Base-by-base conservation (phyloP, 2,113 vertebrate genomes). In the Serilophus lunatus region DNA sequence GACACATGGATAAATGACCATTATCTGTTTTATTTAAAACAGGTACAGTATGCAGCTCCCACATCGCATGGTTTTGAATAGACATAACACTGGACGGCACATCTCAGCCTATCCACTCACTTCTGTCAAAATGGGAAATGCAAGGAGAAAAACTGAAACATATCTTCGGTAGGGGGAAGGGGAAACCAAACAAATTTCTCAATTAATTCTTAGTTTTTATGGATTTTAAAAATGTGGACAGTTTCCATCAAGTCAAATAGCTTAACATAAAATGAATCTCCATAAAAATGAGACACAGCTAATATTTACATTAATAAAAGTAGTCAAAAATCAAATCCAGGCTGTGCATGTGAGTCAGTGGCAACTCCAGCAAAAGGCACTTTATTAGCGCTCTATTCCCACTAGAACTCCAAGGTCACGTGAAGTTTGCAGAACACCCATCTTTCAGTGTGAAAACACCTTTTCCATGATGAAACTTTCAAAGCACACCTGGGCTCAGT, bases 151-250 rank as follows among this genome's bases (percentile, higher is more conserved):
- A 77, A 28, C 8, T 65, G 64, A 81, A 89, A 78, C 2, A 38
- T 22, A 14, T 26, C 20, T 47, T 47, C 10, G 19, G 20, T 1
- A 0, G 18, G 13, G 2, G 4, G 2, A 7, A 10, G 3, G 1
- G 16, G 3, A 5, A 66, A 54, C 1, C 29, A 82, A 53, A 56
- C 5, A 19, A 35, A 16, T 3, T 35, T 35, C 7, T 33, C 18
- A 36, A 36, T 61, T 47, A n/a, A 66, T 53, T 35, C 40, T 54
- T 35, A 68, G 24, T 47, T 82, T 18, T 35, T 54, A 35, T 23
- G 54, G 47, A 61, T 54, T 76, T n/a, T 7, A 12, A 45, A 72
- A 60, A 47, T 10, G 29, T 50, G 14, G 26, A 45, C 33, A 14
- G 4, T 63, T 94, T 60, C 74, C 56, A 38, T 33, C 53, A 68